Base-by-base conservation (phyloP, 2,888 invertebrate genomes). In the Phortica magna region DNA sequence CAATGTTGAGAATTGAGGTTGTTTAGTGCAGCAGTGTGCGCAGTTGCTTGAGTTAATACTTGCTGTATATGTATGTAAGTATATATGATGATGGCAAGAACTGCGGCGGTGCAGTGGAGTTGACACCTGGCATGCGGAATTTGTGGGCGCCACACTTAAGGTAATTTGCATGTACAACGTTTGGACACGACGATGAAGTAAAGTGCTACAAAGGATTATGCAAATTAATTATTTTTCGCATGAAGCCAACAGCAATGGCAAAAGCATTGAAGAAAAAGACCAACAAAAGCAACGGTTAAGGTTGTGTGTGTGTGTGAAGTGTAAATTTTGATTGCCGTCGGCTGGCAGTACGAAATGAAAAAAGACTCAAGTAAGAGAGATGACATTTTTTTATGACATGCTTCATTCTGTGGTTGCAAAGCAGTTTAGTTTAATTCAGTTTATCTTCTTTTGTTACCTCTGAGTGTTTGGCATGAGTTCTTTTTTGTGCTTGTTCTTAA, bases 161-260 rank as follows among this genome's bases (percentile, higher is more conserved):
- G 85, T 86, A 86, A 86, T 86, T 86, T 86, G 85, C 85, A 86
- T 89, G 89, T 87, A 89, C 88, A 88, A 89, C 87, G 87, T 88
- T 85, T 78, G 79, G 88, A 89, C 89, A 88, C 88, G 87, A 85
- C 88, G 87, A 86, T 85, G 85, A 88, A 88, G 89, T 85, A 89
- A 86, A 86, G 87, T 85, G 89, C 87, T 86, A 89, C 85, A 86
- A 86, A 86, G 85, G 85, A 89, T 86, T 86, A 86, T 86, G 85
- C 89, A 86, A 86, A 86, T 86, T 86, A 86, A 86, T 86, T 86
- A 86, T 86, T 86, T 89, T 86, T 88, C 84, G 83, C 88, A 84
- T 89, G 87, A 61, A 61, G 61, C 61, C 9, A 7, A 61, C 61
- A 31, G 31, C 31, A 31, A 31, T 12, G 19, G 61, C 31, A 5